These are phyloP conservation scores for Acestrorhynchus altus DNA, from an alignment of 2,797 vertebrate species.

Conservation along the genomic window DNA sequence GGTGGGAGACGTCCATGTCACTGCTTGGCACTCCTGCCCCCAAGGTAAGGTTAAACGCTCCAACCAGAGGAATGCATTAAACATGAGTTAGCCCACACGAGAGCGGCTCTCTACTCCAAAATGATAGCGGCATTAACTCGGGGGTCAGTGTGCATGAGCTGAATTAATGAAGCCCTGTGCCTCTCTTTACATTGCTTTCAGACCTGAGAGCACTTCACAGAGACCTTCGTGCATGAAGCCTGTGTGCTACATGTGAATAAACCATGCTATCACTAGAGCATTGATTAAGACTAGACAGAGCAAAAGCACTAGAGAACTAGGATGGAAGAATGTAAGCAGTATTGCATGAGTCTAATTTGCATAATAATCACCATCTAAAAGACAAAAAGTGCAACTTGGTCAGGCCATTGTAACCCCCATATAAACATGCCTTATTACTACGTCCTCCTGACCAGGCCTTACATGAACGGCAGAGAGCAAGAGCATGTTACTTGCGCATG, in stretches of 20 bases:
- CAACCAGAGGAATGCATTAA: slow-evolving; percentile 76
- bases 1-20: slow-evolving; percentile 30
- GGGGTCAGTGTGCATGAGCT: slow-evolving; percentile 74
- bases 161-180: slow-evolving; percentile 76
- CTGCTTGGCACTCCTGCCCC: slow-evolving; percentile 55
- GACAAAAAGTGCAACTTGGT: slow-evolving; percentile 8
- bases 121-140: slow-evolving; percentile 78
- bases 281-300: slow-evolving; percentile 28
- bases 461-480: slow-evolving; percentile 13
- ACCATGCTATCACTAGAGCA: background rate
- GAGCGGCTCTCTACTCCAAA: slow-evolving; percentile 72
- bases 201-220: slow-evolving; percentile 60
- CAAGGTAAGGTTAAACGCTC: slow-evolving; percentile 77
- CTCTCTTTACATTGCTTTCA: slow-evolving; percentile 62
- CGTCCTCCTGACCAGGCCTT: slow-evolving; percentile 13
- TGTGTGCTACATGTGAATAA: slow-evolving; percentile 24
- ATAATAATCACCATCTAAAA: slow-evolving; percentile 28
- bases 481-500: slow-evolving; percentile 14
- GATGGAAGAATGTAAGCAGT: background rate
- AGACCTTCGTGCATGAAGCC: slow-evolving; percentile 33
- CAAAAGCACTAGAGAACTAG: background rate
- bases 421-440: background rate
- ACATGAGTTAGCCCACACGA: slow-evolving; percentile 75
- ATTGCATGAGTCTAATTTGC: slow-evolving; percentile 9
- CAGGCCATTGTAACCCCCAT: background rate